Conservation (phyloP, 2,797 vertebrate species). For the Cichlasoma orientale region DNA sequence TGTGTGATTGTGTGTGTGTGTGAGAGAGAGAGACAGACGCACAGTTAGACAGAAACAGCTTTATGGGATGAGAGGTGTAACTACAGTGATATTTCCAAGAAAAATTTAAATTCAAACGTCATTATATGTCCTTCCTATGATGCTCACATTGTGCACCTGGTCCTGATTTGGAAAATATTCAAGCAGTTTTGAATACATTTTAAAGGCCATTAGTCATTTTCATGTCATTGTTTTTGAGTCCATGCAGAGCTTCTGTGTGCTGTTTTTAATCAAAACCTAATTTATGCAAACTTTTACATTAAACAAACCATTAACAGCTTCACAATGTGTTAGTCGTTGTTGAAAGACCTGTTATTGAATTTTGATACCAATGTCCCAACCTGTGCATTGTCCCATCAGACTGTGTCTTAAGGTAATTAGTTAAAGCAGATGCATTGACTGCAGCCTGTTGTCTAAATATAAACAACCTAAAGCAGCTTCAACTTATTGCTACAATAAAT, state of each 20-base stretch:
- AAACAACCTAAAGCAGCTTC: not conserved
- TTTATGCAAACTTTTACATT: not conserved
- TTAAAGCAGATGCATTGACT: not conserved
- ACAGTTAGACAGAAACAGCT: slow-evolving; percentile 23
- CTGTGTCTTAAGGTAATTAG: not conserved
- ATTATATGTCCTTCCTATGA: too few species aligned
- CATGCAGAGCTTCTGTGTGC: not conserved
- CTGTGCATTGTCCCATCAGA: not conserved
- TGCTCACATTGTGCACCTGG: not conserved
- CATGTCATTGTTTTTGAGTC: not conserved
- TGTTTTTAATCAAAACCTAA: not conserved
- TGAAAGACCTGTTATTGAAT: not conserved
- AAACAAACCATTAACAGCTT: not conserved
- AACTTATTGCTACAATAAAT: not conserved
- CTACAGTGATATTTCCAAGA: not conserved
- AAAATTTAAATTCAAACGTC: not conserved
- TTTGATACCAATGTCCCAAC: not conserved
- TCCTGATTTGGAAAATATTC: not conserved
- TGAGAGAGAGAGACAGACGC: not conserved
- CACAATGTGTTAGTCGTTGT: not conserved
- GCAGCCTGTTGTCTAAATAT: not conserved
- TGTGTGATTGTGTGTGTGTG: not conserved
- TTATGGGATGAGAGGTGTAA: not conserved
- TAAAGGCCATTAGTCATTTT: not conserved
- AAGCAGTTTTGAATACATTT: not conserved